Base-by-base conservation (phyloP, 2,888 invertebrate genomes). In the Euproctis similis region DNA sequence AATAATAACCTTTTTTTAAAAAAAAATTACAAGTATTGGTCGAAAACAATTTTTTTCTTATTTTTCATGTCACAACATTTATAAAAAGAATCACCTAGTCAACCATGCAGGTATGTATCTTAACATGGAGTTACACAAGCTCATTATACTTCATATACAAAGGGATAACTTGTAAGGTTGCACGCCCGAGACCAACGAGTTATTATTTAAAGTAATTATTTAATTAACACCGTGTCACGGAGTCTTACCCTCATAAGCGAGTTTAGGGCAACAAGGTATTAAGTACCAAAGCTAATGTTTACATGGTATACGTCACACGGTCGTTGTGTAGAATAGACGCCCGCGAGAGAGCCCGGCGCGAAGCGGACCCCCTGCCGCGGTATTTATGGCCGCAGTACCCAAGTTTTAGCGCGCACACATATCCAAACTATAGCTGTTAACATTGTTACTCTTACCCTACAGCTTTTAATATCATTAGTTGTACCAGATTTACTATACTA, bases 161-260 rank as follows among this genome's bases (percentile, higher is more conserved):
- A n/a, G n/a, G n/a, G n/a, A n/a, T n/a, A n/a, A n/a, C n/a, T n/a
- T n/a, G n/a, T n/a, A n/a, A n/a, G 14, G 6, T 14, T 14, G 14
- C 6, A 14, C 14, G 14, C 14, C 14, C 14, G 45, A 28, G 57
- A 43, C 55, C 61, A 49, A 53, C 57, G 60, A 75, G 80, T 80
- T 81, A 78, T 80, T 77, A 80, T 77, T 77, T 71, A 73, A 74
- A 78, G 80, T 82, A 81, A 82, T 82, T 82, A 81, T 81, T 81
- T 80, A 82, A 84, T 81, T 78, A 84, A 78, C 81, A 78, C 59
- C 59, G 64, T 77, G 76, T 78, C 72, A 64, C 62, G 58, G 59
- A 69, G 73, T 69, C 70, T 73, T 73, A 74, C 80, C 80, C 78
- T 77, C 80, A 75, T 75, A 77, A 81, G 75, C 63, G 70, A 77